A percentile compares a stretch with the other conserved stretches of the same genome.
These are phyloP conservation scores for Triplophysa siluroides DNA, from an alignment of 2,113 vertebrate species.

Conservation along the genomic window DNA sequence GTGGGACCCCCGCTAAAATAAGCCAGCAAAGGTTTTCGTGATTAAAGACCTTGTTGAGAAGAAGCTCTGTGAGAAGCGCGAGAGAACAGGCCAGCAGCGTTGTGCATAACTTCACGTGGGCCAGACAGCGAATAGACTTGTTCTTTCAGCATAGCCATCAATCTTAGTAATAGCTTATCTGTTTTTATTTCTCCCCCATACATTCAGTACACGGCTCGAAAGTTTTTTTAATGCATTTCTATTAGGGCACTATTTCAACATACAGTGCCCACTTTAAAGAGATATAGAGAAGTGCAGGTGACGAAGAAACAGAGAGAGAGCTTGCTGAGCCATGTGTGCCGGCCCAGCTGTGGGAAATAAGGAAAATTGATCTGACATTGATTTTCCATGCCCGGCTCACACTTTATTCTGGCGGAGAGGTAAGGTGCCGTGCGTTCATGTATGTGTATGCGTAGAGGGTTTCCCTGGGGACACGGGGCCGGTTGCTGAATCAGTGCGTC, in stretches of 20 bases:
- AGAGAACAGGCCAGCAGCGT: neutral
- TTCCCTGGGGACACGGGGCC: conserved; percentile 44
- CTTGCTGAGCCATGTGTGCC: conserved; percentile 10
- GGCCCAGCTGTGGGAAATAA: conserved; percentile 53
- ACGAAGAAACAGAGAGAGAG: conserved; percentile 19
- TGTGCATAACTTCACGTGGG: conserved; percentile 40
- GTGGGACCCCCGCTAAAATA: conserved; percentile 14
- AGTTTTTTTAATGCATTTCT: conserved; percentile 63
- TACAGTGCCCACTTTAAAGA: conserved; percentile 48
- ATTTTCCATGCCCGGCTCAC: conserved; percentile 56
- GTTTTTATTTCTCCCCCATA: conserved; percentile 49
- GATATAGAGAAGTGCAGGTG: conserved; percentile 5
- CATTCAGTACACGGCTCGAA: conserved; percentile 48
- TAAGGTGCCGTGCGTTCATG: conserved; percentile 21
- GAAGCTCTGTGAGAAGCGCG: neutral
- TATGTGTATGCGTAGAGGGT: conserved; percentile 38
- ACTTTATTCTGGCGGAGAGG: conserved; percentile 49
- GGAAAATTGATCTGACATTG: conserved; percentile 59
- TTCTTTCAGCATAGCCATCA: conserved; percentile 52
- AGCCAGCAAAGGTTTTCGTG: conserved; percentile 26
- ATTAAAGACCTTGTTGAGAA: conserved; percentile 18
- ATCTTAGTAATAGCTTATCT: conserved; percentile 60
- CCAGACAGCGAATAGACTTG: conserved; percentile 54
- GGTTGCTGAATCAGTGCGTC: conserved; percentile 51
- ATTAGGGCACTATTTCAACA: conserved; percentile 59